phyloP scores from a whole-genome alignment of 2,797 vertebrate species.

The Pseudochirops corinnae region DNA sequence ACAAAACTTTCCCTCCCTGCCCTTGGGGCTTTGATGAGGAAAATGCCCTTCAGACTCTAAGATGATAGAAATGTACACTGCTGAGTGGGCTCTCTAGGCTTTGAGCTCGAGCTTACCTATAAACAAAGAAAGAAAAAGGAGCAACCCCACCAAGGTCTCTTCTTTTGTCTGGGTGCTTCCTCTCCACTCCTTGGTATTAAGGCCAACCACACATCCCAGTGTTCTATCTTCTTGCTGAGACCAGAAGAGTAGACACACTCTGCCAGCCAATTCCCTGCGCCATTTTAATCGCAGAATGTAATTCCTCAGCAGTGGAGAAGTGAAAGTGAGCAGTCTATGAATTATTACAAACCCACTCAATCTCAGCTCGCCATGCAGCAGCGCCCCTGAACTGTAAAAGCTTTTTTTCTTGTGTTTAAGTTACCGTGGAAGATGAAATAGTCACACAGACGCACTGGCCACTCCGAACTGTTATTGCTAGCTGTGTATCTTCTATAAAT shows the following conservation, averaged over 20 bases:
- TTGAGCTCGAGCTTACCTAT: neutral
- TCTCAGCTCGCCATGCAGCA: constrained; percentile 86
- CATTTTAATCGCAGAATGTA: constrained; percentile 80
- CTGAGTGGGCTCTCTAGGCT: neutral
- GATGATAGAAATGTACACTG: neutral
- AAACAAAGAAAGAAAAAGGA: neutral
- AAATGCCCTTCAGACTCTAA: neutral
- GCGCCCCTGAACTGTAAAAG: constrained; percentile 88
- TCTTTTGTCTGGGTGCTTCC: neutral
- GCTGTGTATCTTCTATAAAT: constrained; percentile 86
- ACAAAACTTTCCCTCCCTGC: neutral
- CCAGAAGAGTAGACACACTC: constrained; percentile 31
- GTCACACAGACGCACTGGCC: constrained; percentile 85
- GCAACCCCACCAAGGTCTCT: neutral
- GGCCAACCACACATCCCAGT: accelerated
- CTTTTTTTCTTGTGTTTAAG: constrained; percentile 90
- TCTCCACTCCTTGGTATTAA: neutral
- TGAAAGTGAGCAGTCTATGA: constrained; percentile 91
- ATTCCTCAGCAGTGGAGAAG: constrained; percentile 88
- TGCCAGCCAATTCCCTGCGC: constrained; percentile 67
- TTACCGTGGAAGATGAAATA: constrained; percentile 93
- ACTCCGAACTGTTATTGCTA: constrained; percentile 83
- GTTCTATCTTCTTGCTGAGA: constrained; percentile 47
- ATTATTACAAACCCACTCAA: constrained; percentile 92
- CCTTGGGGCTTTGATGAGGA: neutral